phyloP scores from a whole-genome alignment of 2,113 vertebrate genomes.

The Lasiurus borealis region DNA sequence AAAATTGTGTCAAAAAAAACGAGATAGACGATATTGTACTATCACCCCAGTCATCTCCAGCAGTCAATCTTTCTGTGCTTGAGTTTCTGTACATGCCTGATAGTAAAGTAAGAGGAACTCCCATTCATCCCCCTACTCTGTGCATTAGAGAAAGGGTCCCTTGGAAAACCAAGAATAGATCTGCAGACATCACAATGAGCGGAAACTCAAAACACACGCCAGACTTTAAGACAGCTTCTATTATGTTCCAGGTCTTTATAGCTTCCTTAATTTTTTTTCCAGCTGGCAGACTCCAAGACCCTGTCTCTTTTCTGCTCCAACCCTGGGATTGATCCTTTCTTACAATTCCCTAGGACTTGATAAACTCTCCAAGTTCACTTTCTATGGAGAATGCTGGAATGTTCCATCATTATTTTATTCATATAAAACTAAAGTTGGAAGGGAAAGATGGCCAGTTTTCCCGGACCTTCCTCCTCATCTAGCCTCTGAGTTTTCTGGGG shows the following conservation, averaged over 20 bases:
- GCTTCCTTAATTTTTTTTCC: neutral
- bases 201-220: neutral
- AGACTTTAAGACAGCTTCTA: neutral
- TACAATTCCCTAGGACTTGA: neutral
- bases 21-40: neutral
- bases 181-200: neutral
- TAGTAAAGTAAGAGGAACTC: neutral
- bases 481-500: neutral
- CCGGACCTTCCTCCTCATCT: neutral
- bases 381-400: constrained; percentile 67
- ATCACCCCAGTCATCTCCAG: neutral
- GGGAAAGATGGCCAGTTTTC: neutral
- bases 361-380: constrained; percentile 58
- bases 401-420: constrained; percentile 68
- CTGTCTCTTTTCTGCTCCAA: neutral
- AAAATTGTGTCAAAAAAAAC: neutral
- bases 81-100: neutral
- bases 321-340: constrained; percentile 35
- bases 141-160: neutral
- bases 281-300: neutral
- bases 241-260: neutral
- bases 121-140: neutral
- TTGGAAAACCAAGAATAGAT: neutral
- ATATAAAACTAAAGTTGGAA: constrained; percentile 60
- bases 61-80: neutral